Base-by-base conservation (phyloP, 2,113 vertebrate genomes). In the Lepisosteus oculatus region DNA sequence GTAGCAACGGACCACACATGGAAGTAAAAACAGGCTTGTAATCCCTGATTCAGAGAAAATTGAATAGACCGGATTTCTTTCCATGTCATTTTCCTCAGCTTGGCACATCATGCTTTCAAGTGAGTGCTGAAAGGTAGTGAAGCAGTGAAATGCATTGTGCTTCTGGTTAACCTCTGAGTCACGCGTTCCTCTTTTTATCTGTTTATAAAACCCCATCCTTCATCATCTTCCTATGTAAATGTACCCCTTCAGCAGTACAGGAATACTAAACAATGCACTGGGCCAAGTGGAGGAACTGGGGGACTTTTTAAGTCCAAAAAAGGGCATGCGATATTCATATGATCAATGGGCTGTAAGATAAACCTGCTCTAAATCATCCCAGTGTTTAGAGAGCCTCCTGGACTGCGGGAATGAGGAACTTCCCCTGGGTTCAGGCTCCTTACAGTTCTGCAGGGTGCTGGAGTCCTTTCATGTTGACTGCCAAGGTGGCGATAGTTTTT, bases 291-390 rank as follows among this genome's bases (percentile, higher is more conserved):
- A 82, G 65, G 14, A 82, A 79, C 76, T 69, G 61, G 12, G 61
- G 77, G 79, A 73, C 43, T 41, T 86, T 85, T 86, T 89, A 82
- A 80, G 84, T 56, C 82, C 89, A 78, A 87, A 86, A 88, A 92
- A 87, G 81, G 78, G 66, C 76, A 70, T 80, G 75, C 29, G 74
- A 89, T 91, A 79, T 83, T 75, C 66, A 72, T 55, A 54, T 80
- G 82, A 87, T 83, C 74, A 86, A 82, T 82, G 75, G 79, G 77
- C 79, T 8, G 72, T 72, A 70, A 79, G 80, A 76, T 86, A 88
- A 85, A 86, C 65, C 51, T 67, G 57, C 74, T 78, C 68, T 86
- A 88, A 89, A 81, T 90, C 86, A 77, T 83, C 71, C 67, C 72
- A 81, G 74, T 90, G 79, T 89, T 89, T 89, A 88, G 81, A 84